Evolutionary conservation across 2,888 invertebrate genomes (phyloP), one percentile per base, ranked within the genome.

Genomic region (Erpobdella octoculata): DNA sequence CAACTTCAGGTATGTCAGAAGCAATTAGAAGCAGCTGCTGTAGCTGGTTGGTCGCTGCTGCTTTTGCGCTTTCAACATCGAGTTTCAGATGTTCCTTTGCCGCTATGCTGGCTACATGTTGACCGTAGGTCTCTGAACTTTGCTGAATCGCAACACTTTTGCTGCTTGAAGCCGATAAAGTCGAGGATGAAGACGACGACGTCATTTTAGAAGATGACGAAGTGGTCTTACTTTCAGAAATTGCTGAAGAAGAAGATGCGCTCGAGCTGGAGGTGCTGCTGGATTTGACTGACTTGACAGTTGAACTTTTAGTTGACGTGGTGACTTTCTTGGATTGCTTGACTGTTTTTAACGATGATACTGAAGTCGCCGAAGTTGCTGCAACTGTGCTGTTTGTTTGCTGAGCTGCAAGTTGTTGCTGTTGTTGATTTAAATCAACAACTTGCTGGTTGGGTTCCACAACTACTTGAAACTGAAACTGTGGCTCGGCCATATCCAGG

Each of bases 121-220:
- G 25, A 48, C 67, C 48, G 28, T 38, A 28, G 1, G 46, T 62
- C 62, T 62, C 31, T 2, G 31, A 28, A 18, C 62, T 28, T 9
- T 31, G 35, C 31, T 62, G 21, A 35, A 62, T 31, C 31, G 33
- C 31, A n/a, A 62, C 9, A 6, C 35, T 31, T n/a, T 35, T 31
- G n/a, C 46, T 41, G 46, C 12, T 41, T 1, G 62, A 31, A n/a
- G 62, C 31, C 1, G 31, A 35, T 31, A 35, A 28, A 28, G 62
- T 33, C n/a, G 53, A 28, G 1, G 69, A 58, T 21, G 35, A 53
- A 8, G 69, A 69, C 4, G 69, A 58, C 35, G 53, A 74, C 25
- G 70, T 61, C 31, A n/a, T n/a, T 15, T 58, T 38, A 8, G 28
- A 33, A 8, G 41, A 65, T 5, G 38, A n/a, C 31, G 2, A 9